Evolutionary conservation across 2,888 invertebrate genomes (phyloP), one percentile per base, ranked within the genome.

Genomic region (Plagiodera versicolora): DNA sequence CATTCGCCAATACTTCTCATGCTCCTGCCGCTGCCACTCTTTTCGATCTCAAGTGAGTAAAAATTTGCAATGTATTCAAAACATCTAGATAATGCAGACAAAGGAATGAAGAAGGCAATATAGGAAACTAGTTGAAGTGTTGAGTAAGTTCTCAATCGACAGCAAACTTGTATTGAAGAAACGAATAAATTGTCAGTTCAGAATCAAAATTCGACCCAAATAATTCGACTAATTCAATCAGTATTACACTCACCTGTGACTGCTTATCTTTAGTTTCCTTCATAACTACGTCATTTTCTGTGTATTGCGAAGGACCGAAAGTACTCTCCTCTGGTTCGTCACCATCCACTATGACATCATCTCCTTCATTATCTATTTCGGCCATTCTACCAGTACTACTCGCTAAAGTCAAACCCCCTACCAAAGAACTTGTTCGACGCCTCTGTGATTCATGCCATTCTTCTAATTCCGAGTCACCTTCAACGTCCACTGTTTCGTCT

Each of bases 401-500:
- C 4, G 77, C 75, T 30, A 74, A 71, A 30, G 67, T 69, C 32
- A 68, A 65, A 10, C 67, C 68, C 35, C 74, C 71, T 19, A 74
- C 70, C 16, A 74, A 60, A 1, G 74, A 71, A 60, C 72, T 74
- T 0, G 75, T 74, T 57, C 78, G 66, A 65, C 79, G 72, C 54
- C 79, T 69, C 68, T 79, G 79, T 30, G 73, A 75, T 67, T 80
- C 80, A 14, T 77, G 74, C 86, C 86, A 86, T 69, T 86, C 86
- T 71, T 86, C 86, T 68, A 82, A 82, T 65, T 83, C 83, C 14
- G 80, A 79, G 69, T 83, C 83, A 1, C 86, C 86, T 74, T 87
- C 87, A 16, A 87, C 87, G 69, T 89, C 89, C 6, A 89, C 87
- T 0, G 87, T 86, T 78, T 89, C 89, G 68, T 88, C 87, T 76